Conservation (phyloP, 2,888 invertebrate species). For the Amorpha juglandis region DNA sequence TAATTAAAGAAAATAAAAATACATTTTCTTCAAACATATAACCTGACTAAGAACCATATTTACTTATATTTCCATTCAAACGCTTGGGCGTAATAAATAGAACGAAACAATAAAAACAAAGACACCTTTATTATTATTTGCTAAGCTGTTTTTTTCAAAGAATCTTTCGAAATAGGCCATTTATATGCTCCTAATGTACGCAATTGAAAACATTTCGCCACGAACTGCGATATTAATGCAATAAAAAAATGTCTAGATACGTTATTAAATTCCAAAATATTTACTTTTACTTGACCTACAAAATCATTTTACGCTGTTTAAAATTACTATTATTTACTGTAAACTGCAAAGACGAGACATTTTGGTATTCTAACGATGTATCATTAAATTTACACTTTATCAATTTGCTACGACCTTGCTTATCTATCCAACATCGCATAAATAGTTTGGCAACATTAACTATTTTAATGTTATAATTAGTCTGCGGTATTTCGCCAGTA, state of each 20-base stretch:
- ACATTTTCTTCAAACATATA: too few species aligned
- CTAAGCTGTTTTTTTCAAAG: not conserved
- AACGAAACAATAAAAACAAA: not conserved
- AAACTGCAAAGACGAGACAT: not conserved
- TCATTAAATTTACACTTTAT: not conserved
- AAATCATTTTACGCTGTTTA: not conserved
- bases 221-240: conserved; percentile 13
- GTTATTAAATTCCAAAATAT: conserved; percentile 1
- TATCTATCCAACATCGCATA: not conserved
- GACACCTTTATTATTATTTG: not conserved
- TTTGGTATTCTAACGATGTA: not conserved
- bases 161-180: conserved; percentile 1
- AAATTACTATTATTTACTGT: not conserved
- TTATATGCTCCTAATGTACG: conserved; percentile 14
- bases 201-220: conserved; percentile 11
- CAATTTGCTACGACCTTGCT: not conserved
- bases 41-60: too few species aligned
- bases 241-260: not conserved
- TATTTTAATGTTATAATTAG: not conserved
- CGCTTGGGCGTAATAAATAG: not conserved
- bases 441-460: not conserved
- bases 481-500: too few species aligned
- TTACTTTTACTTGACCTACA: not conserved
- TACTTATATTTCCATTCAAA: not conserved
- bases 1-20: too few species aligned